These are phyloP conservation scores for Cheilosia vernalis DNA, from an alignment of 2,888 invertebrate genomes.

Conservation along the genomic window DNA sequence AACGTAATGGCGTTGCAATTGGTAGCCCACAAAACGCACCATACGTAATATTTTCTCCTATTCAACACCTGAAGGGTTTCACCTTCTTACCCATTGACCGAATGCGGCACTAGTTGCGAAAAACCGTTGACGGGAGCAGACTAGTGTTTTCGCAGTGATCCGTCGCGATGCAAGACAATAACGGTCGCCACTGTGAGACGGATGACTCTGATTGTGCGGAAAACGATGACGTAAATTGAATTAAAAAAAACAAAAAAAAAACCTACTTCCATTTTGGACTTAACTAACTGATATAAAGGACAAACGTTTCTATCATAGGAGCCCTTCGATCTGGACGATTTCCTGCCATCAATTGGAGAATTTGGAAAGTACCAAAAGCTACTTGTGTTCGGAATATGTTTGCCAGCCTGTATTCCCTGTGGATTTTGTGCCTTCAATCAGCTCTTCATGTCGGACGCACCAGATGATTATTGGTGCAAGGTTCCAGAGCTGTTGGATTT, in stretches of 20 bases:
- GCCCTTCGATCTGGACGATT: slow-evolving; percentile 91
- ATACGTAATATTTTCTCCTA: slow-evolving; percentile 10
- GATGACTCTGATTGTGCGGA: slow-evolving; percentile 67
- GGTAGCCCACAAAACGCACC: background rate
- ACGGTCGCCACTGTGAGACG: slow-evolving; percentile 59
- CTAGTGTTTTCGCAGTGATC: slow-evolving; percentile 42
- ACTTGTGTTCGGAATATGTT: slow-evolving; percentile 92
- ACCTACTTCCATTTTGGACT: background rate
- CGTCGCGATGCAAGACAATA: slow-evolving; percentile 67
- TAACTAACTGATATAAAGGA: slow-evolving; percentile 1
- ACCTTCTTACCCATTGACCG: slow-evolving; percentile 16
- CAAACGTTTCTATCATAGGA: slow-evolving; percentile 77
- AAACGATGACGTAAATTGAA: slow-evolving; percentile 66
- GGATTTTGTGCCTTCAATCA: slow-evolving; percentile 97
- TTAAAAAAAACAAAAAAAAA: background rate
- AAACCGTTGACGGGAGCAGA: slow-evolving; percentile 34
- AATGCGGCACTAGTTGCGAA: slow-evolving; percentile 28
- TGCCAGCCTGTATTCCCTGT: slow-evolving; percentile 95
- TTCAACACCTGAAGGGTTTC: slow-evolving; percentile 66
- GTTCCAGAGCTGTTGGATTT: slow-evolving; percentile 87
- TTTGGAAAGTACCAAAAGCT: slow-evolving; percentile 95
- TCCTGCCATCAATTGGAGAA: slow-evolving; percentile 93
- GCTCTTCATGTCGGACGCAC: slow-evolving; percentile 95
- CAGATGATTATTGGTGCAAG: slow-evolving; percentile 93
- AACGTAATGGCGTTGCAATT: slow-evolving; percentile 44